Evolutionary conservation across 2,888 invertebrate genomes (phyloP), one percentile per base, ranked within the genome.

Genomic region (Acronicta alni): DNA sequence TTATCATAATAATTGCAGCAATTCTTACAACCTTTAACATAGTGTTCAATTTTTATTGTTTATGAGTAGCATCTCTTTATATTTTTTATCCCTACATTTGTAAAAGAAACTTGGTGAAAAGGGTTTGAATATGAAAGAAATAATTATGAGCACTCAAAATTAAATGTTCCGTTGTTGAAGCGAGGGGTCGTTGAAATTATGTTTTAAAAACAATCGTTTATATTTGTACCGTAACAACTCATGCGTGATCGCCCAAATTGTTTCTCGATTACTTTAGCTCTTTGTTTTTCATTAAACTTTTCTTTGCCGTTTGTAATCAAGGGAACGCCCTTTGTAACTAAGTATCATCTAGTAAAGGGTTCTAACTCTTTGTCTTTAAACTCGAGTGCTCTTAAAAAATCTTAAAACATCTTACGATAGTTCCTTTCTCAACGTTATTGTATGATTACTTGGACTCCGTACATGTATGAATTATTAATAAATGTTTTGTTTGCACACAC

Each of bases 141-240:
- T 93, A 93, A 93, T 93, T 92, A 94, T 89, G 92, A 94, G 91
- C 91, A 90, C 91, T 93, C 92, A 85, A 93, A 93, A 94, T 93
- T 94, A 93, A 94, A 94, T 93, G 93, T 93, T 91, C 91, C 93
- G 92, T 91, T 90, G 85, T 75, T 76, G 83, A 87, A 83, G 82
- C 88, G 89, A 92, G 88, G 93, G 93, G 93, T 89, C 85, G 86
- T 85, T 85, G 84, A 92, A 93, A 93, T 93, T 91, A 92, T 91
- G 91, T 93, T 94, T 93, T 93, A 88, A 93, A 94, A 94, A 94
- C 94, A 94, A 93, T 93, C 89, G 87, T 85, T 89, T 90, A 89
- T 89, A 93, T 92, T 94, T 91, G 90, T 90, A 82, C 80, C 85
- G 90, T 78, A 87, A 78, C 91, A 84, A 91, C 88, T 93, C 92